Conservation (phyloP, 2,113 vertebrate genomes). For the Turnix velox region DNA sequence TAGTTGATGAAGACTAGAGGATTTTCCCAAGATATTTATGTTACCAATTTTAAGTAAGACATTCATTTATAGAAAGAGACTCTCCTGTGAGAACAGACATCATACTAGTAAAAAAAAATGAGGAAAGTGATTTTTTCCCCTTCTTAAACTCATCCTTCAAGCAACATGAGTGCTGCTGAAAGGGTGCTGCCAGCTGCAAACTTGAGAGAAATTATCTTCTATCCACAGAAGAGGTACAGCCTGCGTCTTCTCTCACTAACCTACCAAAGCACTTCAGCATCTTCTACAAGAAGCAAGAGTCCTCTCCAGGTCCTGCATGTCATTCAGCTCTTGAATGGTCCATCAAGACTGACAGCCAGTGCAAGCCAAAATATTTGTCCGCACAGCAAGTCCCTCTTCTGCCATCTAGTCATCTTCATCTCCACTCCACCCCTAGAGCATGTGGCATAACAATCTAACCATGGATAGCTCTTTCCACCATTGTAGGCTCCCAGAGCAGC, state of each 20-base stretch:
- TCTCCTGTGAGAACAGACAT: background rate
- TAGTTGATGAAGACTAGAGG: background rate
- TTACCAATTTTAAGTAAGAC: conserved; percentile 15
- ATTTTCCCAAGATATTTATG: conserved; percentile 8
- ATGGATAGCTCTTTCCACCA: background rate
- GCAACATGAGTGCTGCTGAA: background rate
- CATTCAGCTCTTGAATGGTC: background rate
- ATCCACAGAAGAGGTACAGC: background rate
- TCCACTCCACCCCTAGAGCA: background rate
- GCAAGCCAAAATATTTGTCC: background rate
- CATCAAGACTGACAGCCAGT: background rate
- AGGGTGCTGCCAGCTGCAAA: background rate
- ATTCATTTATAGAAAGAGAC: background rate
- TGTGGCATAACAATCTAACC: background rate
- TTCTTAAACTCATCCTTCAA: background rate
- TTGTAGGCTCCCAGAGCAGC: background rate
- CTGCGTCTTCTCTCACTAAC: background rate
- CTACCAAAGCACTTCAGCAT: background rate
- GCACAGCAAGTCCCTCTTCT: background rate
- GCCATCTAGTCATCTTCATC: background rate
- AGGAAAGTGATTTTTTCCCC: background rate
- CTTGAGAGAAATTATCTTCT: background rate
- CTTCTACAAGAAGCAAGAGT: background rate
- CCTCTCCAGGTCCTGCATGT: background rate
- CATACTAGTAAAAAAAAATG: background rate